Base-by-base conservation (phyloP, 2,888 invertebrate genomes). In the Aricia artaxerxes region DNA sequence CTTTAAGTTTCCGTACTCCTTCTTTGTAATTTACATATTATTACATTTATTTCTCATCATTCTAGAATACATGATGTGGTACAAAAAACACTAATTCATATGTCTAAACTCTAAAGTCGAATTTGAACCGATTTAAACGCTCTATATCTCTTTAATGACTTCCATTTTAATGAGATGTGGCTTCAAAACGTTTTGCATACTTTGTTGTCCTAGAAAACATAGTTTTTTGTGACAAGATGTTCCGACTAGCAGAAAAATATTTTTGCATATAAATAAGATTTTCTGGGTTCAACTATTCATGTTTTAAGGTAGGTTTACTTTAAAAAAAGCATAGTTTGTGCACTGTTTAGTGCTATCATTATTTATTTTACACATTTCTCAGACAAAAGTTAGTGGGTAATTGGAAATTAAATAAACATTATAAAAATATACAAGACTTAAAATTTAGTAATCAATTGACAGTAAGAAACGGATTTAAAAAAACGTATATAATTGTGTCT, bases 141-240 rank as follows among this genome's bases (percentile, higher is more conserved):
- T 24, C 64, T 64, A 64, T 64, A 64, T 64, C 64, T 64, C 31
- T 64, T 64, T 64, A 64, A 64, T 64, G 64, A 64, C 24, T 64
- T 9, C 3, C 7, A 31, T 64, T 64, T 64, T 64, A 64, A 64
- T 64, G 64, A 61, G 60, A 64, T 64, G 31, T 31, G 64, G 24
- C 31, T 31, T 64, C 3, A 64, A 64, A 31, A 64, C 75, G 79
- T 81, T 81, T 77, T 79, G 81, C 64, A 64, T 64, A 64, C 24
- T 24, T 31, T 24, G 64, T 31, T 64, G 60, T 60, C 60, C 64
- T 64, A 64, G 31, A 64, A 64, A 61, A 61, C 13, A 60, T 60
- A 60, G 16, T 60, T 60, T 60, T 57, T 60, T 60, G 4, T 53
- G 53, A 53, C 53, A 53, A 53, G 2, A 11, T 53, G 9, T 57